Percentiles rank a stretch among this genome's conserved stretches.
Evolutionary conservation across 2,113 vertebrate species (phyloP).

Genomic region (Platycercus adscitus): DNA sequence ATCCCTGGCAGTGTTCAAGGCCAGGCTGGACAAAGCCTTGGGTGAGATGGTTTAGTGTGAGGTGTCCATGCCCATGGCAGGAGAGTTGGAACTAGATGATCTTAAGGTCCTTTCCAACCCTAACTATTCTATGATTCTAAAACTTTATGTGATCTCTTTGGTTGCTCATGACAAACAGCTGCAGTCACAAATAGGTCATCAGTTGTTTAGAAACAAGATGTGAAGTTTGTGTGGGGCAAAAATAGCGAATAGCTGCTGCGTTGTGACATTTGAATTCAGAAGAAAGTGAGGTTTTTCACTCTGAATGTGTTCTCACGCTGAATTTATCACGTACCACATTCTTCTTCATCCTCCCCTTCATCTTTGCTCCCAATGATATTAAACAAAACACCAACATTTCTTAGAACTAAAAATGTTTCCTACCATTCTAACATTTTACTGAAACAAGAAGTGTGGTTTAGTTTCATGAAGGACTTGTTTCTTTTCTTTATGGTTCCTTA

Average conservation of each 20-base stretch:
- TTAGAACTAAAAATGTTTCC: slow-evolving; percentile 9
- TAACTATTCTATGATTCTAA: not conserved
- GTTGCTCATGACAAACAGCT: not conserved
- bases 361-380: not conserved
- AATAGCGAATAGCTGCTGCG: not conserved
- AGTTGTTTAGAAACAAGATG: not conserved
- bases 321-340: not conserved
- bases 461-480: not conserved
- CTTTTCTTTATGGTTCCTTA: not conserved
- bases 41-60: too few relatives aligned
- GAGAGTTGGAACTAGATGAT: too few relatives aligned
- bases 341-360: not conserved
- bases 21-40: too few relatives aligned
- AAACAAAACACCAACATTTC: not conserved
- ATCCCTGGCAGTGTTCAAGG: too few relatives aligned
- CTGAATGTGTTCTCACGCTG: not conserved
- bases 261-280: not conserved
- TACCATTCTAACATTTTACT: not conserved
- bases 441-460: not conserved
- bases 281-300: not conserved
- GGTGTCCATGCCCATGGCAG: too few relatives aligned
- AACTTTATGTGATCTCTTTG: accelerated
- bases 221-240: not conserved
- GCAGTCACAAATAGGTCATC: not conserved
- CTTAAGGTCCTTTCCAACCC: too few relatives aligned